Conservation (phyloP, 2,797 vertebrate genomes). For the Heteromormyrus szaboi region DNA sequence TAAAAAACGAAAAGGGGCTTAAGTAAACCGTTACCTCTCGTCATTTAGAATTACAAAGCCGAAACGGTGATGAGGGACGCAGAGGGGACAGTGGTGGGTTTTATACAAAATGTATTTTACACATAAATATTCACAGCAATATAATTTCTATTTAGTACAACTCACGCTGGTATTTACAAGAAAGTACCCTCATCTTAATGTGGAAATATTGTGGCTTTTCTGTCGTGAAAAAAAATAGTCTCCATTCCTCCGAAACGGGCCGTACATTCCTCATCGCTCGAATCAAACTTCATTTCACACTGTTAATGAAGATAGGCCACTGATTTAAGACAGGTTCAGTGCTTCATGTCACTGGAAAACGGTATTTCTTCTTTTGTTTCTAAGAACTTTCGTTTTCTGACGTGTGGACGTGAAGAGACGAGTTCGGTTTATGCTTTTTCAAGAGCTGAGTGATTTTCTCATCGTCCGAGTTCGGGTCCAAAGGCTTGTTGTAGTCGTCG, state of each 20-base stretch:
- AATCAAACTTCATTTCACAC: conserved; percentile 64
- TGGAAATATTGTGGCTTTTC: conserved; percentile 35
- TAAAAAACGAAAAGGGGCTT: conserved; percentile 25
- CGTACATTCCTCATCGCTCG: conserved; percentile 37
- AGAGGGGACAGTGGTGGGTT: conserved; percentile 32
- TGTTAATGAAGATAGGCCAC: conserved; percentile 48
- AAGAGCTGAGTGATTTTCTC: conserved; percentile 92
- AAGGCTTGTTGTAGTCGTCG: conserved; percentile 90
- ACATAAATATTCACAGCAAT: conserved; percentile 85
- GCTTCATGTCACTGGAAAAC: conserved; percentile 16
- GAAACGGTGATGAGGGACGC: conserved; percentile 25
- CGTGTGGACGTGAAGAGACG: conserved; percentile 71
- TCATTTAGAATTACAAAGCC: conserved; percentile 32
- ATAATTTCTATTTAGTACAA: conserved; percentile 68
- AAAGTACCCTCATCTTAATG: conserved; percentile 49
- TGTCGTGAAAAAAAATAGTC: conserved; percentile 32
- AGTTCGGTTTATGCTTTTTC: conserved; percentile 84
- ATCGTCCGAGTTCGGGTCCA: conserved; percentile 95
- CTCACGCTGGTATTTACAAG: conserved; percentile 83
- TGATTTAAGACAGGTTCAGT: conserved; percentile 31
- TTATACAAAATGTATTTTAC: conserved; percentile 70
- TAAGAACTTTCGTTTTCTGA: conserved; percentile 80
- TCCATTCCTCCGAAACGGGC: conserved; percentile 28
- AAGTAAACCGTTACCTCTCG: conserved; percentile 8
- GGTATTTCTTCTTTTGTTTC: conserved; percentile 26